These are phyloP conservation scores for Amia ocellicauda DNA, from an alignment of 2,113 vertebrate species.

Conservation along the genomic window DNA sequence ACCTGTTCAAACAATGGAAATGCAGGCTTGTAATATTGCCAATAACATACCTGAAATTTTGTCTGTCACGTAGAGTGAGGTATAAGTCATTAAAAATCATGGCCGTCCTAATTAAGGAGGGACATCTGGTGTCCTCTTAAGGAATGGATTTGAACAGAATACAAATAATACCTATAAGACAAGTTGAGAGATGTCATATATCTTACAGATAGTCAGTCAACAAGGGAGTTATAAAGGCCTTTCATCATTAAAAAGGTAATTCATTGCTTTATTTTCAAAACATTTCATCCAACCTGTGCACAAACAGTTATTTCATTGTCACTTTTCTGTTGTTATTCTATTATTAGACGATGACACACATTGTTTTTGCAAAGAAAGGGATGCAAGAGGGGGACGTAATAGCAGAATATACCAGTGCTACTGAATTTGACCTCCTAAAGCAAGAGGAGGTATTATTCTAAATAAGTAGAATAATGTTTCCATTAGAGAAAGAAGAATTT, in stretches of 20 bases:
- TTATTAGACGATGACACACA: constrained; percentile 37
- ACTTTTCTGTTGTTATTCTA: constrained; percentile 46
- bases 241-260: constrained; percentile 67
- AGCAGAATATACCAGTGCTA: no score
- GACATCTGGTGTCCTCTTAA: constrained; percentile 77
- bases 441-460: no score
- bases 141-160: constrained; percentile 62
- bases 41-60: constrained; percentile 57
- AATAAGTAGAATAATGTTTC: no score
- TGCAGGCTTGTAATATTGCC: constrained; percentile 41
- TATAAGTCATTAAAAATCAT: constrained; percentile 76
- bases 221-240: constrained; percentile 61
- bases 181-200: constrained; percentile 75
- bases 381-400: no score
- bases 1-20: constrained; percentile 31
- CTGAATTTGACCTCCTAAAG: no score
- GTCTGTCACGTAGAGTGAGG: constrained; percentile 59
- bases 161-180: constrained; percentile 71
- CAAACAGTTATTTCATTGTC: constrained; percentile 43
- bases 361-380: constrained; percentile 26
- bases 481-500: no score
- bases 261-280: constrained; percentile 60
- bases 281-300: constrained; percentile 46
- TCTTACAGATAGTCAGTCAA: constrained; percentile 72
- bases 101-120: constrained; percentile 90